Conservation (phyloP, 2,888 invertebrate species). For the Ormyrus nitidulus region DNA sequence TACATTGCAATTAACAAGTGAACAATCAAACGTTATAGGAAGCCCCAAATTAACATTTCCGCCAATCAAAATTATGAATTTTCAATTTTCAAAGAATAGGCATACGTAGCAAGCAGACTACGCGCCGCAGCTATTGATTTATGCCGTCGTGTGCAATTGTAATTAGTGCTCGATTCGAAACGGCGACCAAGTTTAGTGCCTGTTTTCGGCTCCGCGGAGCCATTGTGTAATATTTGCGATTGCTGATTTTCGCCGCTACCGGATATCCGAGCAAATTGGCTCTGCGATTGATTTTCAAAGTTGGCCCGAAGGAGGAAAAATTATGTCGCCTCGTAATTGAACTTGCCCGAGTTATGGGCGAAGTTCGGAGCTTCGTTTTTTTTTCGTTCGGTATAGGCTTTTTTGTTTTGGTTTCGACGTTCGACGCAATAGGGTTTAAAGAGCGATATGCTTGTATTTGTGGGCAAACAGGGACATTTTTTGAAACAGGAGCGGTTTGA, state of each 20-base stretch:
- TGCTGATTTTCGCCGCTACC: neutral
- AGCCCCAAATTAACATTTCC: too few species aligned
- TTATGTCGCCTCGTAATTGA: constrained; percentile 28
- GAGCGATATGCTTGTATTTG: neutral
- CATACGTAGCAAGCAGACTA: neutral
- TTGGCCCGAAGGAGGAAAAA: constrained; percentile 10
- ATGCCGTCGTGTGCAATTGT: neutral
- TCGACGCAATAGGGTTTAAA: constrained; percentile 4
- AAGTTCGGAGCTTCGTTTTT: constrained; percentile 9
- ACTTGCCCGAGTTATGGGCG: constrained; percentile 21
- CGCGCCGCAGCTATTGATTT: neutral
- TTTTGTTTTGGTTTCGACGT: neutral
- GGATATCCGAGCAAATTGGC: too few species aligned
- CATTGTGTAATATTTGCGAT: too few species aligned
- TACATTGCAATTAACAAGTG: too few species aligned
- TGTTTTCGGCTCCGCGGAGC: too few species aligned
- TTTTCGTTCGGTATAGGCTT: neutral
- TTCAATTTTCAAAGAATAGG: neutral
- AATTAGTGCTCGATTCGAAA: too few species aligned
- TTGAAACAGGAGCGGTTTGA: neutral
- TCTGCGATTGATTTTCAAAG: constrained; percentile 30
- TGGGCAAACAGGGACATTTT: neutral
- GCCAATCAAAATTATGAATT: too few species aligned
- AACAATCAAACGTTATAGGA: too few species aligned
- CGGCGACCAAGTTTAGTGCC: too few species aligned